Conservation (phyloP, 1,140 invertebrate species). For the Pomacea maculata region DNA sequence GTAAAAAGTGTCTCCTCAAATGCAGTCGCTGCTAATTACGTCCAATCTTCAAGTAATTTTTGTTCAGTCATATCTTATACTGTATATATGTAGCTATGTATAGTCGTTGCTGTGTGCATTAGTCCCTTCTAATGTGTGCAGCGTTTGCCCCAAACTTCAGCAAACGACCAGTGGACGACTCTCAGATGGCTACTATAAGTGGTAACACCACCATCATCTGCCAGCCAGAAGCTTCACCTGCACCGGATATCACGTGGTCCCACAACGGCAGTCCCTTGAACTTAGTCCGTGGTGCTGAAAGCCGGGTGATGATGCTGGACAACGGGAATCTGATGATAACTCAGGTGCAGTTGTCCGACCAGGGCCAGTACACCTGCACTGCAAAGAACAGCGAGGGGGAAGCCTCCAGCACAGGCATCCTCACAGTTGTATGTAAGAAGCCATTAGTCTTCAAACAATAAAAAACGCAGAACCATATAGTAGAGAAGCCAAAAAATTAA, state of each 20-base stretch:
- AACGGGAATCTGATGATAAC: conserved; percentile 56
- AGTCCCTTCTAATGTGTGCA: conserved; percentile 61
- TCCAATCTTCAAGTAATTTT: too few relatives aligned
- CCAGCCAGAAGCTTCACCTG: conserved; percentile 92
- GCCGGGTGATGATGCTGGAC: conserved; percentile 35
- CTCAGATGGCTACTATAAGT: conserved; percentile 89
- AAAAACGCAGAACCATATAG: too few relatives aligned
- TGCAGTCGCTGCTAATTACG: too few relatives aligned
- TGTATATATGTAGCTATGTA: too few relatives aligned
- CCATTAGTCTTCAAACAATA: too few relatives aligned
- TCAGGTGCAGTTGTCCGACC: conserved; percentile 45
- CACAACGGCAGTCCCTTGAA: conserved; percentile 75
- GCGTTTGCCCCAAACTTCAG: conserved; percentile 89
- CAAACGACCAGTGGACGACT: conserved; percentile 86
- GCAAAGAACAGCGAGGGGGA: too few relatives aligned
- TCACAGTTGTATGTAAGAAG: too few relatives aligned
- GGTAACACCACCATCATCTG: conserved; percentile 92
- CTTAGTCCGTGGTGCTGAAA: too few relatives aligned
- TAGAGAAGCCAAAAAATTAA: too few relatives aligned
- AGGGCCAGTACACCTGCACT: neutral
- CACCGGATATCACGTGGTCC: conserved; percentile 80
- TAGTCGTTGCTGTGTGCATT: conserved; percentile 53
- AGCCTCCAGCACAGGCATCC: too few relatives aligned
- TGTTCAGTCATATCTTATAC: too few relatives aligned
- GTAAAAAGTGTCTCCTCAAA: too few relatives aligned